A percentile compares a stretch with the other conserved stretches of the same genome.
Conservation (phyloP, 2,888 invertebrate genomes). For the Drosophila demipolita region DNA sequence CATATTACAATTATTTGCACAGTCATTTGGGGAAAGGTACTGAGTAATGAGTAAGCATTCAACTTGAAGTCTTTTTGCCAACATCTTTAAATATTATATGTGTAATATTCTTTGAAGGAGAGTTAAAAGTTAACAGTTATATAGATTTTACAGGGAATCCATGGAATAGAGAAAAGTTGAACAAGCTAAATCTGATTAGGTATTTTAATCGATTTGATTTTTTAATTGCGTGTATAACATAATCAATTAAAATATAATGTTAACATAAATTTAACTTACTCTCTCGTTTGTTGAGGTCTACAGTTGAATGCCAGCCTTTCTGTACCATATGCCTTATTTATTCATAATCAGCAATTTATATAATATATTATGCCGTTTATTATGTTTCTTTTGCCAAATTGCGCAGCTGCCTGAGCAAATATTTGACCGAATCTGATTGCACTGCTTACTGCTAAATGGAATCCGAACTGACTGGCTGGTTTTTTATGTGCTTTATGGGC, state of each 20-base stretch:
- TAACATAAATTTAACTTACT: neutral
- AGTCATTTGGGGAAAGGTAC: neutral
- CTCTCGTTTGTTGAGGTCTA: neutral
- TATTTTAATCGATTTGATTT: neutral
- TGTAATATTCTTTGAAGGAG: neutral
- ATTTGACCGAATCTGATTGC: conserved; percentile 61
- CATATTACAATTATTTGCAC: neutral
- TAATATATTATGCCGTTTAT: conserved; percentile 3
- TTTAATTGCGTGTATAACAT: neutral
- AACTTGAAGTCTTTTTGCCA: neutral
- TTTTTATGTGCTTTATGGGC: conserved; percentile 60
- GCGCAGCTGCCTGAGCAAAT: conserved; percentile 33
- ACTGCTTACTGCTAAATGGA: conserved; percentile 56
- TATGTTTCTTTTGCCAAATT: conserved; percentile 4
- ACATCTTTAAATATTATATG: neutral
- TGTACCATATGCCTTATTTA: neutral
- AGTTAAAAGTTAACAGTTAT: neutral
- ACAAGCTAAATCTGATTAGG: neutral
- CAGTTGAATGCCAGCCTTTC: neutral
- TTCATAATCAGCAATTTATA: conserved; percentile 17
- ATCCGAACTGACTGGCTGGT: conserved; percentile 55
- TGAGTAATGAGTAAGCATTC: neutral
- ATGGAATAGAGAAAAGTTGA: neutral
- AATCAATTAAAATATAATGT: neutral
- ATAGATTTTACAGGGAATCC: neutral